Conservation (phyloP, 2,888 invertebrate species). For the Chloroclysta siterata region DNA sequence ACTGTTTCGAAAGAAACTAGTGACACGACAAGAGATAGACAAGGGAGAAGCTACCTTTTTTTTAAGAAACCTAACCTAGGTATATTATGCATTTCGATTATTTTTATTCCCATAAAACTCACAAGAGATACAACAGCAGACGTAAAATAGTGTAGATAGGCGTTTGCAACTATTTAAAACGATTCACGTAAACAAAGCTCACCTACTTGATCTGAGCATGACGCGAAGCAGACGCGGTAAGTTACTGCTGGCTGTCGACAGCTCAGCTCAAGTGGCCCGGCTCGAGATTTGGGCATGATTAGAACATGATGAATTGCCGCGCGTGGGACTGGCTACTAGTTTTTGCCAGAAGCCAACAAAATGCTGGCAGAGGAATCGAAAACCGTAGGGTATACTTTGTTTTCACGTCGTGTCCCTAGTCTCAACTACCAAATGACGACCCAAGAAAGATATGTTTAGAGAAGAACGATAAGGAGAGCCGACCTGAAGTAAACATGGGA, state of each 20-base stretch:
- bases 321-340: conserved; percentile 12
- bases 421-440: no score
- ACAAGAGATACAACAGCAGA: conserved; percentile 10
- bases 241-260: conserved; percentile 32
- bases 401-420: no score
- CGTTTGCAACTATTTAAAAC: conserved; percentile 27
- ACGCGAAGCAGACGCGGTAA: conserved; percentile 27
- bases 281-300: conserved; percentile 28
- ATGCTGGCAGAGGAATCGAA: background rate
- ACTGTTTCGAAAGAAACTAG: no score
- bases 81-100: no score
- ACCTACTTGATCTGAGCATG: conserved; percentile 25
- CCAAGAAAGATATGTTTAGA: no score
- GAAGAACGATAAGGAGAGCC: no score
- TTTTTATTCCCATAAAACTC: background rate
- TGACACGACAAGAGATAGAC: no score
- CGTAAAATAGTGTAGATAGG: conserved; percentile 15
- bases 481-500: no score
- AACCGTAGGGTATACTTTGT: no score
- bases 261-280: conserved; percentile 22
- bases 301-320: conserved; percentile 25
- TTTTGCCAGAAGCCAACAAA: background rate
- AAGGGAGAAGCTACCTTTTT: no score
- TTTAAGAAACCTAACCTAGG: no score
- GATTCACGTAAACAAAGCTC: conserved; percentile 29